These are phyloP conservation scores for Helicolenus hilgendorfi DNA, from an alignment of 2,797 vertebrate genomes.

Conservation along the genomic window DNA sequence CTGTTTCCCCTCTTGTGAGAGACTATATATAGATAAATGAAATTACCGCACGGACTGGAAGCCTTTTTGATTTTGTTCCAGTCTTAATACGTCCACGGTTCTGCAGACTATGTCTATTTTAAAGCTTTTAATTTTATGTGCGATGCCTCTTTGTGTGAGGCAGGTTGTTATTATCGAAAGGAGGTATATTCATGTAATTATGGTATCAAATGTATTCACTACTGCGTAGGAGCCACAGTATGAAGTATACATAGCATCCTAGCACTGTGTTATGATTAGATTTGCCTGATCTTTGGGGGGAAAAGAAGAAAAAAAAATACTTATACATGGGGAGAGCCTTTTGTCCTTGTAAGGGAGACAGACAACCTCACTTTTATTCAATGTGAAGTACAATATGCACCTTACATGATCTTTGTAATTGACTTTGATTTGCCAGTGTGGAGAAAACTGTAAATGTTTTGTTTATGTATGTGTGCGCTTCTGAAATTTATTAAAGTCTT, in stretches of 20 bases:
- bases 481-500: constrained; percentile 94
- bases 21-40: constrained; percentile 55
- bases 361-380: constrained; percentile 89
- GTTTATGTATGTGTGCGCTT: constrained; percentile 94
- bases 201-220: constrained; percentile 89
- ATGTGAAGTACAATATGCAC: constrained; percentile 92
- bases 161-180: constrained; percentile 83
- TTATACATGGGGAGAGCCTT: constrained; percentile 67
- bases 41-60: constrained; percentile 41
- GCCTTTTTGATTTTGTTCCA: constrained; percentile 62
- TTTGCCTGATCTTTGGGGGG: constrained; percentile 85
- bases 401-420: constrained; percentile 92
- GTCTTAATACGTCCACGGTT: constrained; percentile 47
- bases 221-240: constrained; percentile 88
- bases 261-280: constrained; percentile 91
- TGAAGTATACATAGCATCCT: constrained; percentile 88
- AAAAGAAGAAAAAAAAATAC: constrained; percentile 68
- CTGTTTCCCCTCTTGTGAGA: constrained; percentile 34
- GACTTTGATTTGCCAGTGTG: constrained; percentile 92
- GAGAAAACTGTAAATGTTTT: constrained; percentile 92
- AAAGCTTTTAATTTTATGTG: constrained; percentile 84
- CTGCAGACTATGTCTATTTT: constrained; percentile 81
- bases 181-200: constrained; percentile 89
- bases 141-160: constrained; percentile 72
- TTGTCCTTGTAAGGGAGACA: constrained; percentile 84